Evolutionary conservation across 2,888 invertebrate genomes (phyloP), one percentile per base, ranked within the genome.

Genomic region (Camptogramma bilineatum): DNA sequence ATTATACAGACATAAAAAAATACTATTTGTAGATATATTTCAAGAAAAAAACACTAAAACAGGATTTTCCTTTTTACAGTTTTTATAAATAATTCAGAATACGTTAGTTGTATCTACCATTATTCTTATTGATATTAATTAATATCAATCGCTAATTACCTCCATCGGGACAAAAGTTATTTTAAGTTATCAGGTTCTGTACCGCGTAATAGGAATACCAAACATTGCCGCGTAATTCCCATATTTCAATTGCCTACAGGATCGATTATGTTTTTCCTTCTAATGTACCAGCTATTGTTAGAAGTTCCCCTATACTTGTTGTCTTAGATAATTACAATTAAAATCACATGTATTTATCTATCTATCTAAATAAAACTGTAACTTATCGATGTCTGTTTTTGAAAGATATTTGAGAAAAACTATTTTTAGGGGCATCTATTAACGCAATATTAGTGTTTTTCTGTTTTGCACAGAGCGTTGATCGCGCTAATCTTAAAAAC

Each of bases 261-360:
- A 60, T 64, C 55, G 52, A 64, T 68, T 68, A 53, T 53, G n/a
- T 34, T 71, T 71, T 71, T 68, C 71, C 68, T 68, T 64, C 42
- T 69, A 53, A 50, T 53, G 21, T 62, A 50, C 42, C 50, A 55
- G 50, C 44, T 44, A 24, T 17, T 34, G 34, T 53, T 61, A 17
- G 34, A 48, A 24, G 28, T 61, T 42, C 39, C 28, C 48, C 21
- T 17, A 39, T 31, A 18, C 47, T 31, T 47, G 31, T 34, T 44
- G n/a, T 54, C 4, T 42, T 10, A 18, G 44, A 54, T 13, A 8
- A 9, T 16, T 39, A 21, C n/a, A n/a, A n/a, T n/a, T n/a, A n/a
- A n/a, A n/a, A n/a, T n/a, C n/a, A n/a, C n/a, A n/a, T n/a, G n/a
- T n/a, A n/a, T n/a, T n/a, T n/a, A n/a, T n/a, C n/a, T n/a, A n/a